These are phyloP conservation scores for Dolichopus griseipennis DNA, from an alignment of 2,888 invertebrate species.

Conservation along the genomic window DNA sequence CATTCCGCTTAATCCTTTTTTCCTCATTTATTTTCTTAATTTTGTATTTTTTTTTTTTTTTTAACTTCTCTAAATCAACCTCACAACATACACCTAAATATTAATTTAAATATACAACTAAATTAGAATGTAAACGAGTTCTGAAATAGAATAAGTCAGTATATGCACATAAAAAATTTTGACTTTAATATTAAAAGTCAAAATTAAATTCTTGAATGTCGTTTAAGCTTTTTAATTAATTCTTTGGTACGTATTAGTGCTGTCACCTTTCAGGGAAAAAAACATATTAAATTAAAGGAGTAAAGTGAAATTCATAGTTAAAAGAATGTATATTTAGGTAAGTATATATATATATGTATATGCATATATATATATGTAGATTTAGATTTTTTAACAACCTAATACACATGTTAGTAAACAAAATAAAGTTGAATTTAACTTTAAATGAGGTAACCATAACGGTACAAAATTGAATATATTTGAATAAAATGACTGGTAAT, in stretches of 20 bases:
- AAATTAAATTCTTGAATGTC: constrained; percentile 6
- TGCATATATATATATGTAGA: background rate
- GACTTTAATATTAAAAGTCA: constrained; percentile 6
- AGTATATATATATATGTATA: background rate
- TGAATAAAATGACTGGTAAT: background rate
- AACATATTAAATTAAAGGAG: background rate
- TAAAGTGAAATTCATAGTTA: background rate
- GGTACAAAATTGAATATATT: background rate
- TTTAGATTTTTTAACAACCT: too few relatives aligned
- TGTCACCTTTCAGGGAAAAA: background rate
- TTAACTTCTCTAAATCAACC: background rate
- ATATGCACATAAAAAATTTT: background rate
- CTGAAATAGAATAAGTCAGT: too few relatives aligned
- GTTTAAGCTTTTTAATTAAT: constrained; percentile 6
- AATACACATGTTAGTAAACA: background rate
- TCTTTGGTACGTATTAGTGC: background rate
- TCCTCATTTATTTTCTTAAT: too few relatives aligned
- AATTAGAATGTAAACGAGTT: too few relatives aligned
- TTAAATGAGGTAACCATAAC: background rate
- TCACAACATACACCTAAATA: background rate
- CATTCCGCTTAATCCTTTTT: too few relatives aligned
- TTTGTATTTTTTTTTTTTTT: background rate
- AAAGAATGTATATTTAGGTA: background rate
- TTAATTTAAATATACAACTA: background rate
- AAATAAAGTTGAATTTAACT: background rate